Evolutionary conservation across 2,113 vertebrate species (phyloP).

Genomic region (Copsychus sechellarum): DNA sequence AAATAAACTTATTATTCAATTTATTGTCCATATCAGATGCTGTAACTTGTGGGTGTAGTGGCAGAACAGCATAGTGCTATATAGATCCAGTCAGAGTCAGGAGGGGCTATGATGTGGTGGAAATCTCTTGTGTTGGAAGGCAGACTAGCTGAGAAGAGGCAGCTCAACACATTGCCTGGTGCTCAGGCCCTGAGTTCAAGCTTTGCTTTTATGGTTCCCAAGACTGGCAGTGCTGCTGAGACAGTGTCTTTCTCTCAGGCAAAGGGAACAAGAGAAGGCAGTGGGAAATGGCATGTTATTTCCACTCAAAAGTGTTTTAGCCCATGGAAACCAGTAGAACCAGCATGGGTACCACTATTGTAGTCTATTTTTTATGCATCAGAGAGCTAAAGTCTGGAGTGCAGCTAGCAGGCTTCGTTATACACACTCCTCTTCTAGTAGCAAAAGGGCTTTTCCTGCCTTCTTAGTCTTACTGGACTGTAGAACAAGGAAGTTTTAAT

Average conservation of each 20-base stretch:
- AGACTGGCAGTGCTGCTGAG: not conserved
- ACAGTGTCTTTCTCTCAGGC: not conserved
- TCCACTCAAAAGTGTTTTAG: not conserved
- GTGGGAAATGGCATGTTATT: not conserved
- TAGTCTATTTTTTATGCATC: not conserved
- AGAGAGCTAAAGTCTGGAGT: not conserved
- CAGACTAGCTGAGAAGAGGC: not conserved
- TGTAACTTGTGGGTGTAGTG: not conserved
- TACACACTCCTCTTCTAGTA: not conserved
- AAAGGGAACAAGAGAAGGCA: not conserved
- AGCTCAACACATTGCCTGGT: not conserved
- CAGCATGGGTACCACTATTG: not conserved
- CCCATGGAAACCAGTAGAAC: not conserved
- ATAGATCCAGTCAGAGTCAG: not conserved
- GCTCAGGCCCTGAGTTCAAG: not conserved
- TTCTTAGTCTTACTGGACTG: not conserved
- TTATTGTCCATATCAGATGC: not conserved
- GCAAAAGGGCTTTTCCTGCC: not conserved
- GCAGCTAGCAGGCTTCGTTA: not conserved
- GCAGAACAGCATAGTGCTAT: not conserved
- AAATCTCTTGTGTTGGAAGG: not conserved
- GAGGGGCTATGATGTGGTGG: not conserved
- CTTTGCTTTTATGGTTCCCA: not conserved
- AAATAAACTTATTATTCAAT: not conserved
- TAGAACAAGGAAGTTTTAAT: not conserved